Evolutionary conservation across 2,797 vertebrate species (phyloP), one percentile per base, ranked within the genome.

Genomic region (Lerista edwardsae): DNA sequence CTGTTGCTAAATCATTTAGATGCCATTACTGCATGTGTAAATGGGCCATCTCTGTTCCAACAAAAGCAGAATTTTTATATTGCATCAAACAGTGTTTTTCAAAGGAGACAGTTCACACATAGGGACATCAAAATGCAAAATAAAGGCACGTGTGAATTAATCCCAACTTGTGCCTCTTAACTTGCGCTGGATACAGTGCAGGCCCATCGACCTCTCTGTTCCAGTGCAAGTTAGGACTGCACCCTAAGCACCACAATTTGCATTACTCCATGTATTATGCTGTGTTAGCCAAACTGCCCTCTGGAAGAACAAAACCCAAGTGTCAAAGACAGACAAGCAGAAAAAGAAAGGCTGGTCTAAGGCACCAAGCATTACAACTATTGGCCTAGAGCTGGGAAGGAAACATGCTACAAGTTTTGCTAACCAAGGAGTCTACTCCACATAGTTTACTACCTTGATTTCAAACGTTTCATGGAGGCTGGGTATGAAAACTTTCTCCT

Each of bases 401-500:
- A 72, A 19, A n/a, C 12, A 4, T 73, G 74, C 19, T 55, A 11
- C 41, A 27, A 69, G 67, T 19, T 0, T 10, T 23, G 62, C 65
- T 41, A 77, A 31, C 71, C 68, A 88, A 3, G 72, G 62, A 76
- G 71, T 55, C 14, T 55, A 55, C 15, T 55, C 86, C 84, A 84
- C 67, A 36, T 55, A 90, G 14, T 17, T 76, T 93, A 74, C 90
- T 82, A 99, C 98, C 98, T 99, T 99, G 90, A 99, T 99, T 90
- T 99, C 97, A 89, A 99, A 97, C 93, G 98, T 97, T 89, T 98
- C 97, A 0, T 97, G 97, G 64, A 99, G 97, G 8, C 97, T 96
- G 0, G 98, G 98, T 57, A 99, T 97, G 69, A 99, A 99, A 86
- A 97, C 88, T 94, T 97, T 98, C 88, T 98, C 97, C 85, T 98